phyloP scores from a whole-genome alignment of 1,140 invertebrate genomes.

The Anagrus nilaparvatae region DNA sequence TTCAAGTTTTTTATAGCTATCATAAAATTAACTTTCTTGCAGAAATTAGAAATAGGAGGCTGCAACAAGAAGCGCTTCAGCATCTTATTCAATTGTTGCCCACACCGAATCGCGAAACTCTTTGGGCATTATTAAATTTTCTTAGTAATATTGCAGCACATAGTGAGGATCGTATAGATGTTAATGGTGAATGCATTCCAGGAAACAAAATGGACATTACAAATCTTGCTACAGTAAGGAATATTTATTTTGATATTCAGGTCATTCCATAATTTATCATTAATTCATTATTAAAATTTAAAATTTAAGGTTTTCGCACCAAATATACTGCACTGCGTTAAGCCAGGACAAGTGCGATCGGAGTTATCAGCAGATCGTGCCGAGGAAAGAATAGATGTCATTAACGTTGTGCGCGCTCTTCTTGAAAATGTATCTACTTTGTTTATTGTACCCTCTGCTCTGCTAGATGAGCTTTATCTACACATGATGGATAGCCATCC shows the following conservation, averaged over 20 bases:
- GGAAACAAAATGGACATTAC: constrained; percentile 92
- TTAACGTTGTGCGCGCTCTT: constrained; percentile 73
- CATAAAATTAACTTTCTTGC: too few species aligned
- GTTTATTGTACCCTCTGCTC: constrained; percentile 66
- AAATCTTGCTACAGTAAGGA: constrained; percentile 67
- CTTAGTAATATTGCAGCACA: constrained; percentile 67
- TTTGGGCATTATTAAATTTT: constrained; percentile 71
- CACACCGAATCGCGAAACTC: constrained; percentile 75
- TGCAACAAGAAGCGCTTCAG: constrained; percentile 73
- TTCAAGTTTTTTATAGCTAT: too few species aligned
- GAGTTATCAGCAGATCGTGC: constrained; percentile 56
- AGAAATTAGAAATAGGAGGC: constrained; percentile 70
- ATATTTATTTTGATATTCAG: neutral
- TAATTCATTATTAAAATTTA: neutral
- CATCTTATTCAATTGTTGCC: constrained; percentile 79
- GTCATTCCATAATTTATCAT: neutral
- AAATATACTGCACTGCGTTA: constrained; percentile 77
- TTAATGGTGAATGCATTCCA: constrained; percentile 50
- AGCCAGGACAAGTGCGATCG: constrained; percentile 50
- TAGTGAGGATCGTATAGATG: constrained; percentile 52
- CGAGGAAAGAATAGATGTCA: constrained; percentile 76
- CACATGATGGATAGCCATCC: constrained; percentile 76
- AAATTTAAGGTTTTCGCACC: constrained; percentile 67
- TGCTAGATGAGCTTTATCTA: constrained; percentile 76
- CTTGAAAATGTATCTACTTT: constrained; percentile 69